Conservation (phyloP, 2,888 invertebrate species). For the Deilephila porcellus region DNA sequence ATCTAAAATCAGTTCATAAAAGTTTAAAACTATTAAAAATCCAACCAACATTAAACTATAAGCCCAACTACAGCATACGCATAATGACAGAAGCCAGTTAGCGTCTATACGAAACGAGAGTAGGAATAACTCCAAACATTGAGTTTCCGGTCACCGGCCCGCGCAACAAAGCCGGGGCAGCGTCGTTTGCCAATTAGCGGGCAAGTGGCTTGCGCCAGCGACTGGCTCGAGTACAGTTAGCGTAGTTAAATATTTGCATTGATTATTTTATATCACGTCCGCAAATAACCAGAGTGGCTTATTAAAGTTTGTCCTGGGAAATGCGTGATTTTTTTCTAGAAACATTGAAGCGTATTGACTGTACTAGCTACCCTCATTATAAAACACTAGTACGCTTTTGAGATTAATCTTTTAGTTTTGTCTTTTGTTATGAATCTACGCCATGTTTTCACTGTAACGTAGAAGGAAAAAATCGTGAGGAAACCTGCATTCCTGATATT, state of each 20-base stretch:
- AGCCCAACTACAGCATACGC: not conserved
- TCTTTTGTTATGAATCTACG: too few species aligned
- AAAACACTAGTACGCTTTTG: too few species aligned
- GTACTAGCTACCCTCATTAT: not conserved
- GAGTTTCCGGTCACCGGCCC: conserved; percentile 45
- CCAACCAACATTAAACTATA: not conserved
- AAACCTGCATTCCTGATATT: too few species aligned
- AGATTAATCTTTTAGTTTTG: too few species aligned
- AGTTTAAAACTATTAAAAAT: not conserved
- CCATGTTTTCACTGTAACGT: too few species aligned
- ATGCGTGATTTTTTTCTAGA: conserved; percentile 16
- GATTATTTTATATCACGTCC: conserved; percentile 26
- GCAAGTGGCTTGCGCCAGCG: conserved; percentile 30
- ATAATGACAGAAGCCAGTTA: conserved; percentile 6
- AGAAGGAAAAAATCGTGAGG: too few species aligned
- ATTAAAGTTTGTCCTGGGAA: conserved; percentile 22
- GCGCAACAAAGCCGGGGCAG: conserved; percentile 44
- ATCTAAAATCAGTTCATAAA: not conserved
- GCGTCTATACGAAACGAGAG: conserved; percentile 1
- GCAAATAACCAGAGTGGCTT: conserved; percentile 14
- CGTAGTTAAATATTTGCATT: conserved; percentile 27
- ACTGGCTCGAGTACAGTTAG: conserved; percentile 22
- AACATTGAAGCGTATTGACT: not conserved
- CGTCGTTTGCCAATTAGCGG: conserved; percentile 52
- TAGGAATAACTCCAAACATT: conserved; percentile 22